Base-by-base conservation (phyloP, 2,888 invertebrate species). In the Lysandra bellargus region DNA sequence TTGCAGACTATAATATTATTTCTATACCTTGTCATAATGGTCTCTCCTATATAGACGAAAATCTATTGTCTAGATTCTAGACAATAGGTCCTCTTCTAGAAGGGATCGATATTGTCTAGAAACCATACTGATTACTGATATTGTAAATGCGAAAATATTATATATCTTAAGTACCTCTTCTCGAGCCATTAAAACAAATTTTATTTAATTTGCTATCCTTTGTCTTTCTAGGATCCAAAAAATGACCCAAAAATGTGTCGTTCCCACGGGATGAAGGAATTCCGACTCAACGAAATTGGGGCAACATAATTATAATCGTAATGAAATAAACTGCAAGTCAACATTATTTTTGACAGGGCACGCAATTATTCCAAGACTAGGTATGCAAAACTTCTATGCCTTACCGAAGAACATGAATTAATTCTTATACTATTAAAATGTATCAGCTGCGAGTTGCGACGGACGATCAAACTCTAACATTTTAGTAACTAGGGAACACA, bases 401-500 rank as follows among this genome's bases (percentile, higher is more conserved):
- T 37, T 17, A 40, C 7, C 17, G n/a, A 17, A 17, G n/a, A 73
- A 73, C 17, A 44, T 14, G 40, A 40, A 73, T 2, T n/a, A 4
- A 73, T 73, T 73, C 2, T 37, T n/a, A 37, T 73, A 73, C 73
- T 40, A 40, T 37, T 37, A 73, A 40, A 73, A 40, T 40, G 1
- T 17, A 40, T n/a, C 40, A 17, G 17, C 37, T 9, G 72, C 72
- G 72, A 60, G 1, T 60, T 3, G 5, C 37, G n/a, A 40, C 40
- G 44, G 7, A 44, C 44, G 44, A 44, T 40, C 40, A 40, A 44
- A 73, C 73, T 44, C 73, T n/a, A 73, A 9, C 6, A 40, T 73
- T 73, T 49, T 49, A 49, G 6, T 40, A 73, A 44, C 17, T 73
- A 73, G 40, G n/a, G 73, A 73, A 44, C 44, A 73, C n/a, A 73